These are phyloP conservation scores for Crematogaster levior DNA, from an alignment of 2,888 invertebrate species.

Conservation along the genomic window DNA sequence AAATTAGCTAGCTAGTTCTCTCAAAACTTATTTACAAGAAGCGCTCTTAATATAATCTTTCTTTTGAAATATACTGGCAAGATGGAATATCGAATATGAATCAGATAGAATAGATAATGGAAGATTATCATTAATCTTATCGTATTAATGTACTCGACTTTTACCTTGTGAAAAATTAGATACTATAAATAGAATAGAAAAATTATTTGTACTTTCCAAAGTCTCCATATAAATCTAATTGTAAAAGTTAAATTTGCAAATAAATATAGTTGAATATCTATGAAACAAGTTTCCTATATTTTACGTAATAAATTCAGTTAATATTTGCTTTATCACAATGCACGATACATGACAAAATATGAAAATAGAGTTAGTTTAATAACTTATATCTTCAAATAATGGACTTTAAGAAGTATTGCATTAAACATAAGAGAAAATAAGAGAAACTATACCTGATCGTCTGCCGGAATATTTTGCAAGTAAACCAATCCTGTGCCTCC, in stretches of 20 bases:
- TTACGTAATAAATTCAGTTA: no score
- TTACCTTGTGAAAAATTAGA: not conserved
- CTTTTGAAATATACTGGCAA: constrained; percentile 1
- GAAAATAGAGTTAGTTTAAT: constrained; percentile 30
- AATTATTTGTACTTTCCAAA: constrained; percentile 13
- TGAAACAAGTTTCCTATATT: no score
- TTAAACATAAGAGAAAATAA: constrained; percentile 38
- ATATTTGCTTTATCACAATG: constrained; percentile 38
- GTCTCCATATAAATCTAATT: constrained; percentile 6
- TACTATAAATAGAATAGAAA: not conserved
- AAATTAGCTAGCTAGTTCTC: not conserved
- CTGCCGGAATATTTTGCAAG: constrained; percentile 86
- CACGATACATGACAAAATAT: constrained; percentile 29
- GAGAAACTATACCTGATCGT: constrained; percentile 86
- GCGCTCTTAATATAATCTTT: not conserved
- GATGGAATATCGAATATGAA: constrained; percentile 37
- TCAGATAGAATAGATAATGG: constrained; percentile 12
- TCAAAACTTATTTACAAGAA: constrained; percentile 13
- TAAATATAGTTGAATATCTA: not conserved
- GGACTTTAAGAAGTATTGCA: constrained; percentile 31
- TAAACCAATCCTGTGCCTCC: constrained; percentile 87
- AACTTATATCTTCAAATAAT: constrained; percentile 37
- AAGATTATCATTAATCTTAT: not conserved
- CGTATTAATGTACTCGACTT: not conserved
- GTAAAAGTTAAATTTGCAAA: not conserved